phyloP scores from a whole-genome alignment of 2,797 vertebrate species.

The Channallabes apus region DNA sequence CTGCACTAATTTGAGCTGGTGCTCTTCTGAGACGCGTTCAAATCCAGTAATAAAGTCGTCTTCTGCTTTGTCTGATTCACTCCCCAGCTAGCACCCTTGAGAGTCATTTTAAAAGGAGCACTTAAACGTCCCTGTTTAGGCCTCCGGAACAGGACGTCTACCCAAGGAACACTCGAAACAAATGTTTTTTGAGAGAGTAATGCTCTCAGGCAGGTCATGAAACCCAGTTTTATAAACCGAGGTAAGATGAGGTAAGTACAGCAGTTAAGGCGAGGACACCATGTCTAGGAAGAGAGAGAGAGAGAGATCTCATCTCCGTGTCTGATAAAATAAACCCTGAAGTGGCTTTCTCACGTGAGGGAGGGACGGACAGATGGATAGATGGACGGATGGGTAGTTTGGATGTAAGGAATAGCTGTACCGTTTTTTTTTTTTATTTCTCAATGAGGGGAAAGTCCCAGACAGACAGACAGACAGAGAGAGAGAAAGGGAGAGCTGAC shows the following conservation, averaged over 20 bases:
- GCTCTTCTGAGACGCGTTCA: background rate
- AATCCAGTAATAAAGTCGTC: background rate
- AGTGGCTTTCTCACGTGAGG: constrained; percentile 13
- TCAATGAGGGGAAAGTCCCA: constrained; percentile 32
- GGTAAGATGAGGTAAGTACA: background rate
- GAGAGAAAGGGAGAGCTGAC: constrained; percentile 20
- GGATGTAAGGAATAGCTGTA: constrained; percentile 44
- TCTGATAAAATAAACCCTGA: constrained; percentile 27
- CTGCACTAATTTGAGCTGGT: background rate
- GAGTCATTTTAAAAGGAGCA: background rate
- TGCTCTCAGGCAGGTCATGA: background rate
- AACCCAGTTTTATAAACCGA: background rate
- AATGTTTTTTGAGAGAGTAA: background rate
- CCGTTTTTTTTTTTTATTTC: constrained; percentile 66
- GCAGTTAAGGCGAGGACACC: constrained; percentile 5
- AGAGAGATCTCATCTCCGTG: background rate
- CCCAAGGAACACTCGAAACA: background rate
- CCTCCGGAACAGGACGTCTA: background rate
- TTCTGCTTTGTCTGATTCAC: background rate
- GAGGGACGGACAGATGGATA: background rate
- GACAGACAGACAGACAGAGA: constrained; percentile 12
- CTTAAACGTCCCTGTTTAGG: background rate
- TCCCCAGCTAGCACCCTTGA: background rate
- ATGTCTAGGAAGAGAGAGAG: background rate
- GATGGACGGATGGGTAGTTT: constrained; percentile 34